Evolutionary conservation across 2,888 invertebrate genomes (phyloP), one percentile per base, ranked within the genome.

Genomic region (Uropetala carovei): DNA sequence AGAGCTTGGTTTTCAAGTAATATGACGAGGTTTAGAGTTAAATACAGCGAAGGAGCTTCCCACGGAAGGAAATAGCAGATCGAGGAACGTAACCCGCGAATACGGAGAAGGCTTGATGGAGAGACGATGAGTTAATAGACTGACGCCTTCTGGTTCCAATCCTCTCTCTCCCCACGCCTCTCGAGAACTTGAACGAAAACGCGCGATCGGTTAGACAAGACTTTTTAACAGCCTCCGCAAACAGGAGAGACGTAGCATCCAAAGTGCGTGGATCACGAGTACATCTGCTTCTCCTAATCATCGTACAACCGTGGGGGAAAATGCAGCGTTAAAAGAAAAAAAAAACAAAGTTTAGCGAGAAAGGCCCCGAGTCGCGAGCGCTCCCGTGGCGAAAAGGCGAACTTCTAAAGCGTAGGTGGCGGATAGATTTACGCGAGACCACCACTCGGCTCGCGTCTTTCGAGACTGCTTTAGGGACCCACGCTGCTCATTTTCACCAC

Each of bases 331-430:
- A 57, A 18, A n/a, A 83, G 43, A 83, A 56, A n/a, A n/a, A n/a
- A n/a, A n/a, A n/a, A n/a, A n/a, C n/a, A n/a, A 14, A 56, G 83
- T 43, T 56, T 27, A 43, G 56, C 43, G 89, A 43, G 89, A 57
- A 43, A 43, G 83, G 83, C 83, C 2, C 56, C 83, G 83, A n/a
- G 68, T 89, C 18, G 89, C 89, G 89, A n/a, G n/a, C 89, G 60
- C 68, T 64, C 89, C 43, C 68, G 64, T 18, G 89, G 64, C n/a
- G 89, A 18, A 56, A 13, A 60, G 64, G 18, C 89, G 56, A 68
- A 89, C 89, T 43, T 43, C n/a, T n/a, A 18, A 10, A 13, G 64
- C 30, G 89, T 64, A n/a, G 64, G 89, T n/a, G 59, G 60, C 68
- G 64, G 64, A 16, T 57, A 56, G 83, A 83, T 83, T 83, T 83